A percentile compares a stretch with the other conserved stretches of the same genome.
phyloP scores from a whole-genome alignment of 2,113 vertebrate species.

The Pluvianellus socialis region DNA sequence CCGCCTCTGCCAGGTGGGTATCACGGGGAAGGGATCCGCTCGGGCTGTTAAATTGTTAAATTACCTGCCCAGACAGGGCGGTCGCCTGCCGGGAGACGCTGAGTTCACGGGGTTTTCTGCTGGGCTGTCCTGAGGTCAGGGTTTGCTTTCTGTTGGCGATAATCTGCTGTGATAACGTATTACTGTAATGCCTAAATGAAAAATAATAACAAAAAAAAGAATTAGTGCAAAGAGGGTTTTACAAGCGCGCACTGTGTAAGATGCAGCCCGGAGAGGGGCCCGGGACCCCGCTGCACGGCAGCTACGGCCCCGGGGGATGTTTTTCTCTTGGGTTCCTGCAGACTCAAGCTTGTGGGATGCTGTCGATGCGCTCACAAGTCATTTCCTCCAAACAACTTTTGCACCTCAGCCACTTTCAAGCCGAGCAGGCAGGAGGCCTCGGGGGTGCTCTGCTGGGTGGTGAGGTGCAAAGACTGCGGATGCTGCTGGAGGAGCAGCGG shows the following conservation, averaged over 20 bases:
- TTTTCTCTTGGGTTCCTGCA: not conserved
- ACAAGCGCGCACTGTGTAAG: fast-evolving
- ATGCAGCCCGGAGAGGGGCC: not conserved
- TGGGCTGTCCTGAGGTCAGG: too few relatives aligned
- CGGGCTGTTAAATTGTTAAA: not conserved
- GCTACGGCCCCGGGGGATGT: not conserved
- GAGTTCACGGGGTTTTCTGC: not conserved
- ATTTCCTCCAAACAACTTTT: not conserved
- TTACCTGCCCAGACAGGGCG: not conserved
- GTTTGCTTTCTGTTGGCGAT: too few relatives aligned
- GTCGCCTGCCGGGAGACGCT: fast-evolving
- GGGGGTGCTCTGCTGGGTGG: not conserved
- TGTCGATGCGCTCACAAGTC: not conserved
- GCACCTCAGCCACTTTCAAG: not conserved
- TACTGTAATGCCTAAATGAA: not conserved
- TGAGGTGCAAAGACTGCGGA: fast-evolving
- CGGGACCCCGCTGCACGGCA: fast-evolving
- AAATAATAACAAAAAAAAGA: not conserved
- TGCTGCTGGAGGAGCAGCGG: not conserved
- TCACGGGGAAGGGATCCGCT: fast-evolving
- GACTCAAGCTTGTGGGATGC: fast-evolving
- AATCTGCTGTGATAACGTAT: not conserved
- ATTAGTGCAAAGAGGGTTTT: not conserved
- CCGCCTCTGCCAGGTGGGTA: not conserved
- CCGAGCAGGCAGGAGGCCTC: not conserved